phyloP scores from a whole-genome alignment of 1,140 invertebrate species.

The Cyclargus thomasi region DNA sequence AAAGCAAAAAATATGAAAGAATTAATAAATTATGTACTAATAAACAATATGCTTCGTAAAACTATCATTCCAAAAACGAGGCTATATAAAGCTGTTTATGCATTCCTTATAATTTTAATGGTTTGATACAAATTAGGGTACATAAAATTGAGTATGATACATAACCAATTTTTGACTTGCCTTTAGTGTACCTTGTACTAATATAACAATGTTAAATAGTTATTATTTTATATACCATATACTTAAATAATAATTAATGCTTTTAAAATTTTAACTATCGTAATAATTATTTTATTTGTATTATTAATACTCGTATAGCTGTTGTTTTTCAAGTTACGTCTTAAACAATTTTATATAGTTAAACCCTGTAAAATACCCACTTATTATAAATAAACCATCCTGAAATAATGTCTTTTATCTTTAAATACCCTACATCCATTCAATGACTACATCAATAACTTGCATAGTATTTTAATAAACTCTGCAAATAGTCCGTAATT shows the following conservation, averaged over 20 bases:
- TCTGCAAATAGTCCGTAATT: too few relatives aligned
- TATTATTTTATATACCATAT: not conserved
- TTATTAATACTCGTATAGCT: constrained; percentile 7
- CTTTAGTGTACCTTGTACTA: constrained; percentile 8
- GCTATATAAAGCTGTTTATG: not conserved
- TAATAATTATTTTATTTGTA: constrained; percentile 1
- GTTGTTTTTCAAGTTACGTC: constrained; percentile 12
- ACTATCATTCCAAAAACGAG: not conserved
- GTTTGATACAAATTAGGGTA: too few relatives aligned
- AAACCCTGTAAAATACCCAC: constrained; percentile 19
- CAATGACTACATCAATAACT: too few relatives aligned
- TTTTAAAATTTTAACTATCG: not conserved
- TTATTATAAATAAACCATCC: constrained; percentile 22
- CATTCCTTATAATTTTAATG: not conserved
- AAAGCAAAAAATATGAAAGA: too few relatives aligned
- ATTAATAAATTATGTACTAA: too few relatives aligned
- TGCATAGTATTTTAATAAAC: too few relatives aligned
- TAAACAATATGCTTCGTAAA: not conserved
- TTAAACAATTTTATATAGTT: constrained; percentile 21
- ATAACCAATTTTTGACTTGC: not conserved
- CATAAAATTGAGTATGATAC: too few relatives aligned
- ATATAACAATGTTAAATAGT: constrained; percentile 8
- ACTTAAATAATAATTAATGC: not conserved
- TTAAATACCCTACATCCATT: not conserved
- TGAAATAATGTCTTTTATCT: constrained; percentile 13